A percentile compares a stretch with the other conserved stretches of the same genome.
phyloP scores from a whole-genome alignment of 2,888 invertebrate genomes.

The Tipula vernalis region DNA sequence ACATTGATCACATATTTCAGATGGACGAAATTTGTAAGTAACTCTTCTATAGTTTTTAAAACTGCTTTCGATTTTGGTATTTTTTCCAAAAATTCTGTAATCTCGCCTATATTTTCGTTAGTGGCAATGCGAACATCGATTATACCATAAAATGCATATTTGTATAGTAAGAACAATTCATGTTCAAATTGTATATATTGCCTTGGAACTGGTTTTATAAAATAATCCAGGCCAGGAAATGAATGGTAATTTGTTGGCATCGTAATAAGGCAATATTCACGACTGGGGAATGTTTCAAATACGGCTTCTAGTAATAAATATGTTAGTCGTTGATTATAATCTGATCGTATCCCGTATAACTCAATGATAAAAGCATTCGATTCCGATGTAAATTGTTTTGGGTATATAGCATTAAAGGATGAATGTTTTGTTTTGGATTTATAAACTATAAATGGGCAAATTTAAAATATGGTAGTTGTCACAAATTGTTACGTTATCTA shows the following conservation, averaged over 20 bases:
- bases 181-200: constrained; percentile 7
- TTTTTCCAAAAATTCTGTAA: not conserved
- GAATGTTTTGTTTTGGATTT: constrained; percentile 6
- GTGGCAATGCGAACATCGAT: not conserved
- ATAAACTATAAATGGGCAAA: not conserved
- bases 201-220: constrained; percentile 14
- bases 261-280: constrained; percentile 39
- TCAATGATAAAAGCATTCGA: constrained; percentile 50
- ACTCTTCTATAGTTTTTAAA: not conserved
- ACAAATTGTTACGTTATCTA: not conserved
- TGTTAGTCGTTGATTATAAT: constrained; percentile 39
- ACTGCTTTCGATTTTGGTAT: not conserved
- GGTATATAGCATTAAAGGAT: not conserved
- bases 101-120: not conserved
- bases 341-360: constrained; percentile 40
- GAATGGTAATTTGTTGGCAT: constrained; percentile 15
- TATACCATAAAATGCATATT: constrained; percentile 12
- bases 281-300: constrained; percentile 50
- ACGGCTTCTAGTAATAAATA: constrained; percentile 48
- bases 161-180: constrained; percentile 16
- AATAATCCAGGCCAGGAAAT: constrained; percentile 11
- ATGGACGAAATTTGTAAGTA: not conserved
- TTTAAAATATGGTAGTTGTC: not conserved
- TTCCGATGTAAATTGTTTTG: constrained; percentile 29
- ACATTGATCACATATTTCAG: not conserved